Evolutionary conservation across 2,888 invertebrate genomes (phyloP).

Genomic region (Philereme vetulata): DNA sequence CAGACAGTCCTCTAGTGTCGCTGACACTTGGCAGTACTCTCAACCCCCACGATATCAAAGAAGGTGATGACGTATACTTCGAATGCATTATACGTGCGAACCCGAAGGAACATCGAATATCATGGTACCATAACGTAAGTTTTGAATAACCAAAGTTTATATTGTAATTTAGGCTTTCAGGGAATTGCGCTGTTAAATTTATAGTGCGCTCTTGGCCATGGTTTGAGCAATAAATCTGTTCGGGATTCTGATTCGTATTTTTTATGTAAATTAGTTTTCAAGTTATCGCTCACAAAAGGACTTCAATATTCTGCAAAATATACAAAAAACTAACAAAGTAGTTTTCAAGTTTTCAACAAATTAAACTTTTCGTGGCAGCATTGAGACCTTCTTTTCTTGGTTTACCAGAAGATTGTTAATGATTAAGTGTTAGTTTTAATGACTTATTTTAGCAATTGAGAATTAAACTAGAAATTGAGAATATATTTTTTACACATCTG

Average conservation of each 20-base stretch:
- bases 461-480: no score
- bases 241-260: constrained; percentile 17
- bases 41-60: constrained; percentile 94
- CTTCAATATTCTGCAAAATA: constrained; percentile 3
- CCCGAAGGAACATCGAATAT: constrained; percentile 92
- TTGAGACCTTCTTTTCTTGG: no score
- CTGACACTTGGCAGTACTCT: constrained; percentile 93
- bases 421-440: no score
- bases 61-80: constrained; percentile 95
- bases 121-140: constrained; percentile 96
- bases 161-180: constrained; percentile 39
- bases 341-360: no score
- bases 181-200: constrained; percentile 37
- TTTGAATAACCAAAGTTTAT: constrained; percentile 41
- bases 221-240: constrained; percentile 27
- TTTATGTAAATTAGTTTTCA: constrained; percentile 13
- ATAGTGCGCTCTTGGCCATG: constrained; percentile 34
- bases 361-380: no score
- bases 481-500: no score
- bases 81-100: constrained; percentile 94
- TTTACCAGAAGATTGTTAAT: no score
- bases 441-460: no score
- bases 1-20: constrained; percentile 75
- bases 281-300: constrained; percentile 2
- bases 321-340: background rate